Evolutionary conservation across 2,113 vertebrate species (phyloP).

Genomic region (Martes martes): DNA sequence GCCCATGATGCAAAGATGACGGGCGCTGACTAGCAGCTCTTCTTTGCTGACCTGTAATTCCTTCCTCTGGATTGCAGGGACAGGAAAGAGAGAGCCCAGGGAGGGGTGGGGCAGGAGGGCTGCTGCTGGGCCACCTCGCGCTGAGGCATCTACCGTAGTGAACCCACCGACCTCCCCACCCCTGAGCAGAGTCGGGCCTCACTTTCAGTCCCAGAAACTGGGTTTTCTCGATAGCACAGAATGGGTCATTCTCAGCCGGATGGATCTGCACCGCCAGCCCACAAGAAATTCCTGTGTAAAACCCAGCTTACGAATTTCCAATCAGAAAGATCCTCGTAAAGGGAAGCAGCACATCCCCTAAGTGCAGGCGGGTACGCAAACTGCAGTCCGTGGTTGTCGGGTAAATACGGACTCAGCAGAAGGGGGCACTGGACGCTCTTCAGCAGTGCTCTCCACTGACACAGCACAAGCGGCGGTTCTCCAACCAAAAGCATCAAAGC

Average conservation of each 20-base stretch:
- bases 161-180: neutral
- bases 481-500: neutral
- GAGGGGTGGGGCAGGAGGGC: neutral
- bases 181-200: neutral
- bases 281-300: neutral
- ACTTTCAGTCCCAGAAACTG: neutral
- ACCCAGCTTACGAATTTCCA: neutral
- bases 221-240: neutral
- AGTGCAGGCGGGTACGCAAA: fast-evolving
- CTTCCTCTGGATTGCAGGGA: neutral
- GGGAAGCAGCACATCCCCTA: neutral
- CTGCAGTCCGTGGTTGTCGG: neutral
- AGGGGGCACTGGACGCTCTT: too few relatives aligned
- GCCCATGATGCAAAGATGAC: neutral
- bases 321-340: neutral
- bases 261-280: neutral
- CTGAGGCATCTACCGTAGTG: neutral
- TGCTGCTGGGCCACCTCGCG: neutral
- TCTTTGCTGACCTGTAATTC: neutral
- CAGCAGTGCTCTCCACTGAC: neutral
- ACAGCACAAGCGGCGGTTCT: neutral
- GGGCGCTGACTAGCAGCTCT: neutral
- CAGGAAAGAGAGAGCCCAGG: neutral
- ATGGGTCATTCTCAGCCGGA: neutral
- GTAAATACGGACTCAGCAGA: neutral